Evolutionary conservation across 2,797 vertebrate species (phyloP).

Genomic region (Phoxinus dragarum): DNA sequence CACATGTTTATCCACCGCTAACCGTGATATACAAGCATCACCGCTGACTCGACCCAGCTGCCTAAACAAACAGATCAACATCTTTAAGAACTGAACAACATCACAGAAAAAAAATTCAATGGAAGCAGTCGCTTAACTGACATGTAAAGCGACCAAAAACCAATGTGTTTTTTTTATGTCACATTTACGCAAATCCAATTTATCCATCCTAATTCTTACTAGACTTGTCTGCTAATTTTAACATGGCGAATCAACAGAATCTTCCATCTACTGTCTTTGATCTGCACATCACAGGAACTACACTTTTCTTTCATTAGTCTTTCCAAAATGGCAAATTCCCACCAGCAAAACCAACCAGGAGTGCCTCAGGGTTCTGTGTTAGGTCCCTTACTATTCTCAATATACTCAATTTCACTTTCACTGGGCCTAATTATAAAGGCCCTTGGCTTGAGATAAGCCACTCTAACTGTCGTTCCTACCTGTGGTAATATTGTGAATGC

Average conservation of each 20-base stretch:
- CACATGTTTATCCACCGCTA: constrained; percentile 89
- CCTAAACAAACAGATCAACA: constrained; percentile 69
- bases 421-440: not conserved
- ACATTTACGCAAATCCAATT: not conserved
- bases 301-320: not conserved
- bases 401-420: not conserved
- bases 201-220: not conserved
- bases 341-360: not conserved
- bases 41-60: constrained; percentile 76
- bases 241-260: not conserved
- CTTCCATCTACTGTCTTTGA: not conserved
- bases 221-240: not conserved
- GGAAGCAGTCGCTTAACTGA: not conserved
- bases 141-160: not conserved
- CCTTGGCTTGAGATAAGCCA: not conserved
- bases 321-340: not conserved
- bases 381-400: not conserved
- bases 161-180: not conserved
- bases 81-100: not conserved
- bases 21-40: constrained; percentile 85
- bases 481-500: not conserved
- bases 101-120: not conserved
- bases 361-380: not conserved
- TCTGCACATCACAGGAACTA: not conserved
- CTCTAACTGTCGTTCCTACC: not conserved